Conservation (phyloP, 2,113 vertebrate genomes). For the Datnioides undecimradiatus region DNA sequence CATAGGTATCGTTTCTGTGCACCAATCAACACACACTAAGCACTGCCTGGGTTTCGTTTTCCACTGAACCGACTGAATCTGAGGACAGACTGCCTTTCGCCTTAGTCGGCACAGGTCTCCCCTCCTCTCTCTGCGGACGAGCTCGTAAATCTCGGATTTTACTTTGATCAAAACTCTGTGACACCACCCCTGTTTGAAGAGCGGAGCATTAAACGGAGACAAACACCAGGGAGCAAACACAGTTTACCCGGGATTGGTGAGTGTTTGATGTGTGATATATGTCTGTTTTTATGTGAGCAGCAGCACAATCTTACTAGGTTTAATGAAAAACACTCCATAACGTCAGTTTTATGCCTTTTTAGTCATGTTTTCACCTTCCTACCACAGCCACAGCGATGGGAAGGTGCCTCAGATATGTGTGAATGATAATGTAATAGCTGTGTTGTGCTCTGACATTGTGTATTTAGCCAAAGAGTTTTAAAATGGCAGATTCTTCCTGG, state of each 20-base stretch:
- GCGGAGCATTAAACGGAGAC: neutral
- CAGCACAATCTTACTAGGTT: too few relatives aligned
- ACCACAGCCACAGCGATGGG: too few relatives aligned
- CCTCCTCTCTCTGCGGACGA: too few relatives aligned
- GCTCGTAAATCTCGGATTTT: neutral
- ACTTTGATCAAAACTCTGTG: neutral
- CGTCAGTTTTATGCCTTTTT: too few relatives aligned
- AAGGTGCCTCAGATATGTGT: too few relatives aligned
- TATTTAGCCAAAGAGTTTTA: neutral
- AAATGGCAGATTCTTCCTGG: constrained; percentile 3
- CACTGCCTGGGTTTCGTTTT: constrained; percentile 6
- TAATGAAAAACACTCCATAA: too few relatives aligned
- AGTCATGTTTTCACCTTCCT: too few relatives aligned
- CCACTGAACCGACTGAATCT: too few relatives aligned
- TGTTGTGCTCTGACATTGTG: neutral
- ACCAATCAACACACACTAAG: neutral
- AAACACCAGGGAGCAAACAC: neutral
- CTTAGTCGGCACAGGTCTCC: too few relatives aligned
- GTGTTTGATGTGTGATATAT: neutral
- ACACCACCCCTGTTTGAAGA: neutral
- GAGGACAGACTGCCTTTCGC: too few relatives aligned
- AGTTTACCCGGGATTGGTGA: neutral
- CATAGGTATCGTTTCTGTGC: neutral
- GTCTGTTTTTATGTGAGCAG: too few relatives aligned
- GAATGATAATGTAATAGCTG: neutral